phyloP scores from a whole-genome alignment of 2,797 vertebrate genomes.

The Characodon lateralis region DNA sequence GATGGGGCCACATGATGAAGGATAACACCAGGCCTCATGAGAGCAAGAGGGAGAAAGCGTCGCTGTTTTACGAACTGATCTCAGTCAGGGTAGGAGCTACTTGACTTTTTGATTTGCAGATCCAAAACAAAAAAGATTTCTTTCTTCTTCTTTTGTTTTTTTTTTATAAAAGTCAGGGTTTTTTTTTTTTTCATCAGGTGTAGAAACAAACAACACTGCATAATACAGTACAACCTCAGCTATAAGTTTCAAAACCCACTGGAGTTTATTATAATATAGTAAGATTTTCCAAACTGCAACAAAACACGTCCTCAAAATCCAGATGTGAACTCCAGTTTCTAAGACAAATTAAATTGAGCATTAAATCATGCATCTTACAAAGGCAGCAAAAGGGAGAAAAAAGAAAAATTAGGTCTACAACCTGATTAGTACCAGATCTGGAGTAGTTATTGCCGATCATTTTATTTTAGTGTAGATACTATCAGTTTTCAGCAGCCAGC shows the following conservation, averaged over 20 bases:
- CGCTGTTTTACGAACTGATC: constrained; percentile 82
- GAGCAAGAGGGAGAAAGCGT: constrained; percentile 78
- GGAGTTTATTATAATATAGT: neutral
- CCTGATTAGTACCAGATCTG: neutral
- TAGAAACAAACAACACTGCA: neutral
- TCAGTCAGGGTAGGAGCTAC: constrained; percentile 83
- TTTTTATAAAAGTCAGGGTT: neutral
- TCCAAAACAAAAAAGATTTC: neutral
- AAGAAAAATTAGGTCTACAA: neutral
- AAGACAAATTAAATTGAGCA: neutral
- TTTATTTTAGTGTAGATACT: neutral
- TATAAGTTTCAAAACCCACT: neutral
- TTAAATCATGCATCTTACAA: neutral
- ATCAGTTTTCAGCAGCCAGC: neutral
- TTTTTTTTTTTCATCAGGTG: neutral
- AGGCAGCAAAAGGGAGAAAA: neutral
- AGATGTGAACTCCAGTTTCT: neutral
- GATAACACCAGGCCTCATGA: constrained; percentile 56
- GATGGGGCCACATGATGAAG: constrained; percentile 45
- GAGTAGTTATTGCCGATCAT: too few relatives aligned
- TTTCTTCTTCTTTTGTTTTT: neutral
- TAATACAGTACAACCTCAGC: neutral
- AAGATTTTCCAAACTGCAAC: too few relatives aligned
- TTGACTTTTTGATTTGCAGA: neutral
- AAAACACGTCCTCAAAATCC: too few relatives aligned